A percentile compares a stretch with the other conserved stretches of the same genome.
phyloP scores from a whole-genome alignment of 1,140 invertebrate species.

The Drosophila pachea region DNA sequence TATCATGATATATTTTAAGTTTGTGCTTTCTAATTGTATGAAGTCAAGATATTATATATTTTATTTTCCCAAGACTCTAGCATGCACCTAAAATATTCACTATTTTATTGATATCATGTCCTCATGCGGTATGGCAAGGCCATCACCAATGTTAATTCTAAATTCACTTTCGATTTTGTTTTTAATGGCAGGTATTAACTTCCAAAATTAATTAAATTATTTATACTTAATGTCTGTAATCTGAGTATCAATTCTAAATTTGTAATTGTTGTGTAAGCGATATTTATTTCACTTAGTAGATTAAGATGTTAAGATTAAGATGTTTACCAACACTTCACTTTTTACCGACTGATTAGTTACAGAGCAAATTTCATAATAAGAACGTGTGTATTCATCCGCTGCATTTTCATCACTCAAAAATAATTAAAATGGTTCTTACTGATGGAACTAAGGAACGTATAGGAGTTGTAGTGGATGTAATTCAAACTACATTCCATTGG shows the following conservation, averaged over 20 bases:
- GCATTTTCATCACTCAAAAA: conserved; percentile 18
- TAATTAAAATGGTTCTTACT: conserved; percentile 61
- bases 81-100: not conserved
- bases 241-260: not conserved
- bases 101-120: not conserved
- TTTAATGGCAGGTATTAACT: not conserved
- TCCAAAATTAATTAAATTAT: not conserved
- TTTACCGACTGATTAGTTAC: conserved; percentile 22
- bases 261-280: conserved; percentile 8
- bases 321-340: conserved; percentile 34
- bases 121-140: conserved; percentile 2
- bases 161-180: not conserved
- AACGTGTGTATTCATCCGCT: conserved; percentile 14
- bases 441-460: conserved; percentile 81
- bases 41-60: not conserved
- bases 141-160: not conserved
- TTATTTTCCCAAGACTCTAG: not conserved
- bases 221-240: not conserved
- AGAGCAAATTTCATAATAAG: conserved; percentile 37
- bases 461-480: conserved; percentile 81
- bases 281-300: conserved; percentile 1
- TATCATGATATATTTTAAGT: not conserved
- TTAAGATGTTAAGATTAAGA: not conserved
- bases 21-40: not conserved
- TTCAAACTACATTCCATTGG: conserved; percentile 84